phyloP scores from a whole-genome alignment of 2,888 invertebrate genomes.

The Bombylius major region DNA sequence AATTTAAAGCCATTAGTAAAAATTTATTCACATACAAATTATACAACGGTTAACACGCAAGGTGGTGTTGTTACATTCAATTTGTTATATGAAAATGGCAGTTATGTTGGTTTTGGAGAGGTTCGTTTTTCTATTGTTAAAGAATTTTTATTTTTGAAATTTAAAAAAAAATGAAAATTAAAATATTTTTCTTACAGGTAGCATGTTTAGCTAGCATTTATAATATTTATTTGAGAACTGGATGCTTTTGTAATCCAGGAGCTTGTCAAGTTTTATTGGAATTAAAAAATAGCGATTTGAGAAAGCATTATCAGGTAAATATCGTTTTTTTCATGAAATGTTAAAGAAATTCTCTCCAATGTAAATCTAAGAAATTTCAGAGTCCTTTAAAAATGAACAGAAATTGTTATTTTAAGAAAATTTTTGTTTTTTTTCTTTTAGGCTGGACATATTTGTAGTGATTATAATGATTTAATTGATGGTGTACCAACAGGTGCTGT shows the following conservation, averaged over 20 bases:
- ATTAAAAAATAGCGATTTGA: constrained; percentile 54
- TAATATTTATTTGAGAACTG: constrained; percentile 76
- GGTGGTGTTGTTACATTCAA: constrained; percentile 87
- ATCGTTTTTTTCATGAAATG: not conserved
- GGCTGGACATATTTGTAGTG: constrained; percentile 86
- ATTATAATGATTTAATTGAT: constrained; percentile 69
- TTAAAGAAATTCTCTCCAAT: too few relatives aligned
- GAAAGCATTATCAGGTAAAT: constrained; percentile 56
- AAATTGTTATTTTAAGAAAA: too few relatives aligned
- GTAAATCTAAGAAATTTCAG: too few relatives aligned
- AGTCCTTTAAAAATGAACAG: too few relatives aligned
- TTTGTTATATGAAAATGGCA: constrained; percentile 60
- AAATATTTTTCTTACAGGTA: constrained; percentile 46
- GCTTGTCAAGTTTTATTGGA: constrained; percentile 74
- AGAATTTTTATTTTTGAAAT: not conserved
- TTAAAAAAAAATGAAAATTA: not conserved
- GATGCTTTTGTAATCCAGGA: constrained; percentile 95
- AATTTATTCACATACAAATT: constrained; percentile 63
- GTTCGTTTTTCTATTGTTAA: constrained; percentile 34
- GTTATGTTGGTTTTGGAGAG: constrained; percentile 79
- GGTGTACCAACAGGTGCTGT: constrained; percentile 87
- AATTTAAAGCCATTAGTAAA: constrained; percentile 57
- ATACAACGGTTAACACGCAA: constrained; percentile 49
- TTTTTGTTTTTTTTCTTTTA: constrained; percentile 20
- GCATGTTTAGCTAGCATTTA: constrained; percentile 79